Evolutionary conservation across 2,797 vertebrate genomes (phyloP).

Genomic region (Staurois parvus): DNA sequence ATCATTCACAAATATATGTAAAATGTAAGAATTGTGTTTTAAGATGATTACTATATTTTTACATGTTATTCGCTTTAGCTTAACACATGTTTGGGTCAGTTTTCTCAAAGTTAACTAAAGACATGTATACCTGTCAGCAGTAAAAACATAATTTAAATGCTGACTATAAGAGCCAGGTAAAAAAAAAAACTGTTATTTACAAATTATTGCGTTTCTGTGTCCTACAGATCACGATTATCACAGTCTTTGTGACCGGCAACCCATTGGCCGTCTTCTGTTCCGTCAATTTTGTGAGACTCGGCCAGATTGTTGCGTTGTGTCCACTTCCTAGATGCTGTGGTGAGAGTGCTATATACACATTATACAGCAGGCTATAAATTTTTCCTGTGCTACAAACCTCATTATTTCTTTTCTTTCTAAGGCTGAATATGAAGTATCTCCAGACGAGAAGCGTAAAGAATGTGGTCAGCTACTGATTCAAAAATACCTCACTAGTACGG

Average conservation of each 20-base stretch:
- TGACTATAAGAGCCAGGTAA: background rate
- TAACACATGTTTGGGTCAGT: no score
- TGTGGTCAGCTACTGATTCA: conserved; percentile 86
- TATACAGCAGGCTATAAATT: background rate
- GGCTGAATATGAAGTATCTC: conserved; percentile 94
- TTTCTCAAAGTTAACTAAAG: no score
- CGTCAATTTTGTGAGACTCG: conserved; percentile 92
- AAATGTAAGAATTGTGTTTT: no score
- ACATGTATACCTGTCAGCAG: no score
- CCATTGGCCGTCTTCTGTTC: conserved; percentile 91
- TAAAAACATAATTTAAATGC: no score
- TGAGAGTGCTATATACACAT: conserved; percentile 72
- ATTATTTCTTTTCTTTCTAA: conserved; percentile 65
- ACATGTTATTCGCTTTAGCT: no score
- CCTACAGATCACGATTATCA: conserved; percentile 90
- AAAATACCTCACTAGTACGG: conserved; percentile 86
- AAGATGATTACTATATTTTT: no score
- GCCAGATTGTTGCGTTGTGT: conserved; percentile 87
- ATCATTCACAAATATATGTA: no score
- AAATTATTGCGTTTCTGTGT: background rate
- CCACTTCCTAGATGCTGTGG: conserved; percentile 93
- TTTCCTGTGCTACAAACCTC: background rate
- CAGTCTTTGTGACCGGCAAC: conserved; percentile 93
- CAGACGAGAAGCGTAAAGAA: conserved; percentile 92
- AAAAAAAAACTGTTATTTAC: background rate